Conservation (phyloP, 2,888 invertebrate species). For the Tetanocera ferruginea region DNA sequence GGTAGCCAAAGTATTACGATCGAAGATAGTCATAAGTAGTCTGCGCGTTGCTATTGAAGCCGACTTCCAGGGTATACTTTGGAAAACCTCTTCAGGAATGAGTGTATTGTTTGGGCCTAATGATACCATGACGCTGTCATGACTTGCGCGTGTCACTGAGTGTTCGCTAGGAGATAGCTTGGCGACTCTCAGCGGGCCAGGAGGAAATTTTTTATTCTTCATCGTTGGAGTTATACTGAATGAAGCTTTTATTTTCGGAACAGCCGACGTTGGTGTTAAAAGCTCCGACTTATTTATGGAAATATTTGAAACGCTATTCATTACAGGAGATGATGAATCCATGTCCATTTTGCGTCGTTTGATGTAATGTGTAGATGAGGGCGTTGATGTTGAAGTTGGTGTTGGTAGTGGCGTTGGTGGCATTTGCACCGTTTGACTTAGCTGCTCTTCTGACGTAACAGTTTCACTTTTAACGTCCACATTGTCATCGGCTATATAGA, state of each 20-base stretch:
- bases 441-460: not conserved
- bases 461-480: slow-evolving; percentile 43
- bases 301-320: slow-evolving; percentile 32
- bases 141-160: not conserved
- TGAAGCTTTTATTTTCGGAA: not conserved
- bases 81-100: slow-evolving; percentile 68
- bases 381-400: not conserved
- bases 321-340: slow-evolving; percentile 17
- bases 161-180: not conserved
- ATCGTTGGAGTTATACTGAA: not conserved
- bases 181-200: not conserved
- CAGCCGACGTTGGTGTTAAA: not conserved
- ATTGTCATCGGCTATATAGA: slow-evolving; percentile 55
- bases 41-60: slow-evolving; percentile 74
- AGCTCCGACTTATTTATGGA: slow-evolving; percentile 21
- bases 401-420: not conserved
- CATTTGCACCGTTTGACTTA: not conserved
- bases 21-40: slow-evolving; percentile 73
- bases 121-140: slow-evolving; percentile 56
- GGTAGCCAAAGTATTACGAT: slow-evolving; percentile 74
- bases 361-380: slow-evolving; percentile 30
- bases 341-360: slow-evolving; percentile 54
- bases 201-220: slow-evolving; percentile 4
- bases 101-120: slow-evolving; percentile 70
- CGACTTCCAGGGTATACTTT: slow-evolving; percentile 72